Base-by-base conservation (phyloP, 2,113 vertebrate genomes). In the Mormyrus iriodes region DNA sequence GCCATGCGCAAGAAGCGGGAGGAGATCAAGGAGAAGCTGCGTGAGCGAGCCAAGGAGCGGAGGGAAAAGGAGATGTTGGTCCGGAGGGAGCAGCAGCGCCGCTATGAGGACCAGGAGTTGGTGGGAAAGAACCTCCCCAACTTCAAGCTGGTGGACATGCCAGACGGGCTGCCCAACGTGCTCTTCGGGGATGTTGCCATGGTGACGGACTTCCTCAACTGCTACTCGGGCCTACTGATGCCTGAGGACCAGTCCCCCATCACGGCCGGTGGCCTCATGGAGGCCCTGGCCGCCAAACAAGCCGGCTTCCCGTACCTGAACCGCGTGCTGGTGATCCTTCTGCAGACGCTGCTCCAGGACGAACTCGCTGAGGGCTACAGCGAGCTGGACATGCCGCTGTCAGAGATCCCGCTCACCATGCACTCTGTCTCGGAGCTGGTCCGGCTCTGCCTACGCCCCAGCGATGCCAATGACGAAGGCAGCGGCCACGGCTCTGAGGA, bases 361-460 rank as follows among this genome's bases (percentile, higher is more conserved):
- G 98, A 99, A 93, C 97, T 99, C 73, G 98, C 98, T 0, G 98
- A 99, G 89, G 98, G 98, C 92, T 99, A 99, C 89, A 97, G 96
- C 2, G 98, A 99, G 90, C 94, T 99, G 8, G 98, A 98, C 39
- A 98, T 99, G 96, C 96, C 97, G 27, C 93, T 99, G 3, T 99
- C 98, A 0, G 98, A 99, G 94, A 99, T 99, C 92, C 98, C 98
- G 0, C 96, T 99, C 1, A 99, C 98, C 0, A 91, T 99, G 93
- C 98, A 99, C 92, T 99, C 98, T 0, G 97, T 94, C 3, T 99
- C 98, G 0, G 98, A 99, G 95, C 91, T 99, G 86, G 97, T 98
- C 1, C 96, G 98, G 19, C 93, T 99, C 0, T 99, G 98, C 90
- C 93, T 99, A 83, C 96, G 98, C 3, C 97, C 97, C 1, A 97